Base-by-base conservation (phyloP, 2,888 invertebrate species). In the Proisotoma minuta region DNA sequence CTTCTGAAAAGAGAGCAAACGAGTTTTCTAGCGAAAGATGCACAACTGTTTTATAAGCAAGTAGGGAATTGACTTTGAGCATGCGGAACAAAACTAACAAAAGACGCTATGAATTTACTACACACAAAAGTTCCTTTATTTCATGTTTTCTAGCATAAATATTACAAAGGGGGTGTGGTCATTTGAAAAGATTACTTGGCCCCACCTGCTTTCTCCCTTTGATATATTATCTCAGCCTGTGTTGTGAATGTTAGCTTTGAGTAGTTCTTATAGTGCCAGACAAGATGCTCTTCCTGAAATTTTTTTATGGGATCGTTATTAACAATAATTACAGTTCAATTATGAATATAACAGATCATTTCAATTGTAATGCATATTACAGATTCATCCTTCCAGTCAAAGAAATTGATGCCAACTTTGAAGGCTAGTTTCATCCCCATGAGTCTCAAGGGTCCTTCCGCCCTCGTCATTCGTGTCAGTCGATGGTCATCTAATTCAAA, bases 331-430 rank as follows among this genome's bases (percentile, higher is more conserved):
- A 4, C 22, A 15, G 23, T n/a, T 15, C 34, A 34, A 15, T 34
- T 34, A 15, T 34, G 8, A 15, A 34, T 8, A 34, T 47, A 12
- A 47, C n/a, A n/a, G n/a, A n/a, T n/a, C n/a, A n/a, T n/a, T n/a
- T n/a, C n/a, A n/a, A n/a, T n/a, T n/a, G n/a, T 3, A 51, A 51
- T 22, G 20, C 2, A n/a, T 52, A 56, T 57, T 50, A 65, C 65
- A 28, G 65, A 65, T 57, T 65, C 65, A 51, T 65, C 65, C 29
- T 62, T 65, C 61, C 62, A 65, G 47, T 65, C 65, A 28, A 65
- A 65, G 39, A 62, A 65, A 48, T 65, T 65, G 12, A 65, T 49
- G 26, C 65, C 65, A 1, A 65, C 23, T 22, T 59, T 12, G 23
- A 51, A 62, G 1, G 65, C 65, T n/a, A 65, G 39, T 12, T 27